Conservation (phyloP, 2,888 invertebrate species). For the Sphecodes monilicornis region DNA sequence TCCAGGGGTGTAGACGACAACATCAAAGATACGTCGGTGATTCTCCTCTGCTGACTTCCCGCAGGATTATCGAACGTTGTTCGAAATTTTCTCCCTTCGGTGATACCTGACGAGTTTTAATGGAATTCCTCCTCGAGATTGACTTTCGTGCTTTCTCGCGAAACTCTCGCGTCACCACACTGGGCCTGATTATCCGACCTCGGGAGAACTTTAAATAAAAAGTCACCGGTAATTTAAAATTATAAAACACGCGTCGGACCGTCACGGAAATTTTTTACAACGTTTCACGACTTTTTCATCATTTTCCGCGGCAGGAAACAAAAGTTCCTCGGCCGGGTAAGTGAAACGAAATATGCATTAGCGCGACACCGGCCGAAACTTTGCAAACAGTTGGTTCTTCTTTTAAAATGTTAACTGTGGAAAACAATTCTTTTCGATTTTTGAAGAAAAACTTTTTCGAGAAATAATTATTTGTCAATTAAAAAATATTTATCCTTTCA, state of each 20-base stretch:
- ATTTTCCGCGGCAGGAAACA: neutral
- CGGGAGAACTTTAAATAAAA: slow-evolving; percentile 28
- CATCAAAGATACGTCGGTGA: slow-evolving; percentile 26
- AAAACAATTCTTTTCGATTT: neutral
- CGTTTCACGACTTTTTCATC: neutral
- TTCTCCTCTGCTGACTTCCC: slow-evolving; percentile 20
- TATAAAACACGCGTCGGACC: neutral
- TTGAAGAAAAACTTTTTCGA: neutral
- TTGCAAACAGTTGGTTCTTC: neutral
- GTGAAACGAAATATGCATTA: neutral
- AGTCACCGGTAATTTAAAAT: neutral
- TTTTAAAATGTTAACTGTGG: neutral
- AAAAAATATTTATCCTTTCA: too few species aligned
- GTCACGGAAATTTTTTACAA: neutral
- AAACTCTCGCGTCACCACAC: slow-evolving; percentile 1
- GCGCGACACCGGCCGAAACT: neutral
- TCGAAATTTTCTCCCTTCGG: slow-evolving; percentile 39
- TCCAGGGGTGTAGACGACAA: neutral
- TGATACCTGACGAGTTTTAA: slow-evolving; percentile 66
- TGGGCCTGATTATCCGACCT: slow-evolving; percentile 5
- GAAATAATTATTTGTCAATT: neutral
- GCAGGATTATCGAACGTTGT: slow-evolving; percentile 52
- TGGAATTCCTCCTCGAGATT: slow-evolving; percentile 61
- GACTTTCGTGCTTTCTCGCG: slow-evolving; percentile 38
- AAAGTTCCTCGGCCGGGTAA: neutral